Evolutionary conservation across 2,113 vertebrate species (phyloP).

Genomic region (Thermophis baileyi): DNA sequence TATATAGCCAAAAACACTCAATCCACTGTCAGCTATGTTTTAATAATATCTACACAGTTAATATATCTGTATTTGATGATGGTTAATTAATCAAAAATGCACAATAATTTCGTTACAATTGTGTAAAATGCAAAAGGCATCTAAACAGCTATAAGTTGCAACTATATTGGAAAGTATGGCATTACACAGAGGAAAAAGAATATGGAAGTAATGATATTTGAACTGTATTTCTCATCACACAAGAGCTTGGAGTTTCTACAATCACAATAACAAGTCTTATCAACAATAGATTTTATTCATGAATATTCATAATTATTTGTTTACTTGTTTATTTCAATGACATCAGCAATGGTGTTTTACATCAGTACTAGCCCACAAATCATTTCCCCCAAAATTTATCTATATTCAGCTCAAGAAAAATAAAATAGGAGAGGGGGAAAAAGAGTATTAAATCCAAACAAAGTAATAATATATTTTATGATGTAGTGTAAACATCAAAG

Average conservation of each 20-base stretch:
- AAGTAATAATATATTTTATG: neutral
- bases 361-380: neutral
- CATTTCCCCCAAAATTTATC: neutral
- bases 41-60: neutral
- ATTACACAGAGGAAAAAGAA: neutral
- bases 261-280: neutral
- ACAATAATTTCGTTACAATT: neutral
- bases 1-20: neutral
- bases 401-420: neutral
- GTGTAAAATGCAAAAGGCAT: neutral
- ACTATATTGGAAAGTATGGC: neutral
- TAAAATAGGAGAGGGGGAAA: neutral
- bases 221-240: neutral
- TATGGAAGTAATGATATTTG: neutral
- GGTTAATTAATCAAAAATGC: neutral
- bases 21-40: neutral
- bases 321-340: neutral
- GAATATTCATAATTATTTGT: neutral
- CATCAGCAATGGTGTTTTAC: neutral
- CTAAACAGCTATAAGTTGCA: neutral
- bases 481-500: neutral
- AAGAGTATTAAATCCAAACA: neutral
- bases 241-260: neutral
- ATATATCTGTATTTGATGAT: neutral
- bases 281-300: neutral